Evolutionary conservation across 2,113 vertebrate species (phyloP), one percentile per base, ranked within the genome.

Genomic region (Oenanthe melanoleuca): DNA sequence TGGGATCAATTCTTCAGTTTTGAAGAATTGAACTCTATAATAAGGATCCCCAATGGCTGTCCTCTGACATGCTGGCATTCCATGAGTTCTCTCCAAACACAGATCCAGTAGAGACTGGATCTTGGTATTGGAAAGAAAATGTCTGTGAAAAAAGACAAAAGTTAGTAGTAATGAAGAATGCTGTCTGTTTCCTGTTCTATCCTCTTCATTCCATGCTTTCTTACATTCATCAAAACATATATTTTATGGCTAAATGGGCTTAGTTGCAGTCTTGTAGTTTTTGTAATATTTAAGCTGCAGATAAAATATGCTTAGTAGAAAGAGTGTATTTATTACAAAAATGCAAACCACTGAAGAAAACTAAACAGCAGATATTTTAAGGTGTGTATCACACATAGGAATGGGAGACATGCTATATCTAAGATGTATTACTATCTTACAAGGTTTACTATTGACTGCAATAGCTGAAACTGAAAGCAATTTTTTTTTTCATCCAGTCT

Each of bases 101-200:
- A 64, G 26, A 59, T 21, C 38, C 23, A 42, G 11, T 14, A 29
- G 7, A 33, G 40, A 44, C 19, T 11, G 11, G 8, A 70, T 28
- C 17, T 57, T 0, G 0, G 7, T 44, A 8, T 3, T 52, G 25
- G 22, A 61, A 72, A 73, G 12, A 37, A 37, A 37, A 37, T 37
- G 14, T 59, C 33, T 5, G 3, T 20, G 34, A 14, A 73, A 82
- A 26, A 15, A 37, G 34, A 42, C 16, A 42, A 42, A 42, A 42
- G 17, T 42, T 28, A 71, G 26, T 56, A 44, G 5, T 14, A 13
- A 8, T 17, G n/a, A 63, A 45, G 9, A 11, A 22, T 2, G 0
- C 2, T 69, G 16, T 3, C 15, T 56, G 1, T 53, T 84, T 55
- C 25, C 11, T 37, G 19, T 63, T 25, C 38, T 33, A 7, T 44